phyloP scores from a whole-genome alignment of 1,140 invertebrate species.

The Melanaphis sacchari region DNA sequence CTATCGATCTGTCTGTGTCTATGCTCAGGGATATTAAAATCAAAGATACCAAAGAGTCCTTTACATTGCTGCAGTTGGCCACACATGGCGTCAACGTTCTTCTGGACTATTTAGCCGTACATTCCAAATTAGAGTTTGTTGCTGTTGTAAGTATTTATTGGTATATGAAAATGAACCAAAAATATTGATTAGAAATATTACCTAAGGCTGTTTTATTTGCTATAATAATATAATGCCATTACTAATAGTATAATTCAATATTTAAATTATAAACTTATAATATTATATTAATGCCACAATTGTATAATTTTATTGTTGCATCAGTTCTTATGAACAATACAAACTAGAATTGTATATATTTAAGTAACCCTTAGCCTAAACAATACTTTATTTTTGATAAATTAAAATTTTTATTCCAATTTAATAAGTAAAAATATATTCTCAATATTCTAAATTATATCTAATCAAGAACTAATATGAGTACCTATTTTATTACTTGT shows the following conservation, averaged over 20 bases:
- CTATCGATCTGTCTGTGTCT: constrained; percentile 80
- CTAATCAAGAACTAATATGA: background rate
- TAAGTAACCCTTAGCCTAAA: background rate
- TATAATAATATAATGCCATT: background rate
- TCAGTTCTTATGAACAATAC: background rate
- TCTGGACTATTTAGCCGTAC: constrained; percentile 80
- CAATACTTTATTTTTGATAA: background rate
- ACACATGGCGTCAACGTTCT: constrained; percentile 83
- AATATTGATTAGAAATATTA: background rate
- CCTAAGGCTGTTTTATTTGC: background rate
- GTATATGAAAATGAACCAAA: background rate
- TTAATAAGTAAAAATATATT: background rate
- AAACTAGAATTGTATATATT: background rate
- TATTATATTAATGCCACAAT: background rate
- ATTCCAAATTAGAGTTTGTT: constrained; percentile 90
- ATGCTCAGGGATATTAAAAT: constrained; percentile 74
- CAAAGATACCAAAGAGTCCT: constrained; percentile 66
- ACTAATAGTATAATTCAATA: background rate
- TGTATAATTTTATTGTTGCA: background rate
- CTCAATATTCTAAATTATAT: background rate
- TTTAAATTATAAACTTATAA: background rate
- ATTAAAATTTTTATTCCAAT: background rate
- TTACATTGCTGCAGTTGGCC: constrained; percentile 77
- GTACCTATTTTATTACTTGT: background rate
- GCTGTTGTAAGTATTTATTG: constrained; percentile 76